Evolutionary conservation across 2,797 vertebrate species (phyloP), one percentile per base, ranked within the genome.

Genomic region (Manis crassicaudata): DNA sequence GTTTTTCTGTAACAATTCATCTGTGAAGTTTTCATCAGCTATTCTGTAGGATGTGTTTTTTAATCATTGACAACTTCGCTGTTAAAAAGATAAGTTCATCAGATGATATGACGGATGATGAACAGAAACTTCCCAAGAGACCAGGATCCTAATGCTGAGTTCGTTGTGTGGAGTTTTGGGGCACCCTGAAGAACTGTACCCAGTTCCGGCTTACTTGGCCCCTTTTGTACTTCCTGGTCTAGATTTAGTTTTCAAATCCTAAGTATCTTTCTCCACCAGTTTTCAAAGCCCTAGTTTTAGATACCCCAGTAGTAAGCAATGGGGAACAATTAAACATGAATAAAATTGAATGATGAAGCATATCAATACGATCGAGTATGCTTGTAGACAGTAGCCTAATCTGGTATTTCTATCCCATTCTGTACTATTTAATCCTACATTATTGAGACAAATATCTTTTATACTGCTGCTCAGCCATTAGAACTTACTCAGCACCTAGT

Each of bases 51-150:
- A 70, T 43, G 9, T n/a, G n/a, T 80, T 72, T 89, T 88, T 58
- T 68, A 82, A 76, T 91, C n/a, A 75, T 25, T 86, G 82, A 73
- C 32, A 25, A 5, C 68, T 79, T 89, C 63, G 23, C 35, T 80
- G 23, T 91, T 92, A 76, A 70, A 90, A 58, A n/a, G 40, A 70
- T 40, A 82, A 94, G 40, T 72, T 68, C 43, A n/a, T 86, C 76
- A 40, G 46, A 20, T 54, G 14, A 21, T 79, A 3, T 35, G 84
- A 37, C 17, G 60, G 62, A 58, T 56, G 29, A 40, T 70, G 6
- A 82, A 43, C 29, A 67, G 56, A 37, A 40, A 52, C 60, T 76
- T 32, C 46, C n/a, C 14, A 27, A 37, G 40, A 77, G 37, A 21
- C 63, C 4, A 7, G 27, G 35, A 17, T 94, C 70, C 68, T 60